Percentiles rank a stretch among this genome's conserved stretches.
These are phyloP conservation scores for Polypedilum vanderplanki DNA, from an alignment of 1,140 invertebrate genomes.

Conservation along the genomic window DNA sequence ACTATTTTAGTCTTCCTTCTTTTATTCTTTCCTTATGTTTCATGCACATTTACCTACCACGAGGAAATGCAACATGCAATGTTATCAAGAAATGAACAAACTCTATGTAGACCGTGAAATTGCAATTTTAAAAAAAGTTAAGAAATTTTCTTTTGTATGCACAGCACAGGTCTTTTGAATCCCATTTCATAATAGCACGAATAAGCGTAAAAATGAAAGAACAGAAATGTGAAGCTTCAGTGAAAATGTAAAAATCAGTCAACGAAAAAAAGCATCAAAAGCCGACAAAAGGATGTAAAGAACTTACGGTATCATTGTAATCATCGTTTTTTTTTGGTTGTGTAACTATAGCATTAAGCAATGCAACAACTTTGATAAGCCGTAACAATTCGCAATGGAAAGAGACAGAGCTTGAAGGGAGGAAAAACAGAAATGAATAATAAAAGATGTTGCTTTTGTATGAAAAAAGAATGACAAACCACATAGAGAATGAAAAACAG, in stretches of 20 bases:
- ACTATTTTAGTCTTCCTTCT: not conserved
- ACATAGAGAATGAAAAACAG: not conserved
- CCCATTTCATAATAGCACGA: not conserved
- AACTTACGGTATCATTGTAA: not conserved
- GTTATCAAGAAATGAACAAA: not conserved
- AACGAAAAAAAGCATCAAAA: slow-evolving; percentile 12
- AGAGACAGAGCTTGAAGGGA: not conserved
- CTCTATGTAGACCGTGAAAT: slow-evolving; percentile 25
- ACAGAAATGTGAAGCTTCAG: not conserved
- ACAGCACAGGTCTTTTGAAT: not conserved
- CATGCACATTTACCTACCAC: not conserved
- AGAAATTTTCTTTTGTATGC: not conserved
- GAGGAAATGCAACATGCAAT: not conserved
- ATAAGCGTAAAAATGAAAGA: not conserved
- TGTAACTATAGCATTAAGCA: no score
- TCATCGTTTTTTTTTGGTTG: not conserved
- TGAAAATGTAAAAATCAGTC: slow-evolving; percentile 13
- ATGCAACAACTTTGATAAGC: no score
- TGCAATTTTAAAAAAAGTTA: slow-evolving; percentile 19
- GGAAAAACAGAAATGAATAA: not conserved
- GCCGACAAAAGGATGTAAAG: not conserved
- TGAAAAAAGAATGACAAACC: not conserved
- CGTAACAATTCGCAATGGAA: not conserved
- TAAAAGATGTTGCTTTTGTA: not conserved
- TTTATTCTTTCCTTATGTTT: not conserved